Evolutionary conservation across 2,797 vertebrate genomes (phyloP), one percentile per base, ranked within the genome.

Genomic region (Thripadectes ignobilis): DNA sequence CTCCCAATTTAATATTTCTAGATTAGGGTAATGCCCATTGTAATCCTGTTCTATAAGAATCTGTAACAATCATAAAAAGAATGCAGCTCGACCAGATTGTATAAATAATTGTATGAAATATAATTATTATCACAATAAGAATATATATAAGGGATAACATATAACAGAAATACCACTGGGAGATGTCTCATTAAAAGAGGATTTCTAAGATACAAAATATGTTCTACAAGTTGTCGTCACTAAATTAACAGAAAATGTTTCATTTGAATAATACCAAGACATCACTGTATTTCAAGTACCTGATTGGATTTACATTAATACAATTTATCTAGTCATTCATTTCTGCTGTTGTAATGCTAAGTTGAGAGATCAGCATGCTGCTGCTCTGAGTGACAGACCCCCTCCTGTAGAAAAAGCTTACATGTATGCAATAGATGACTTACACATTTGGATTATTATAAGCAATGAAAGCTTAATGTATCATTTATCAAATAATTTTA

Each of bases 291-390:
- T 80, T 69, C 68, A 85, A 74, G 49, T 66, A 71, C 24, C 17
- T 71, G 12, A 39, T 30, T 59, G 57, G 27, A 66, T 26, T 49
- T 74, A 45, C 20, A 54, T 49, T 43, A 71, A 52, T 67, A 51
- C 20, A 73, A 27, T 68, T 88, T 83, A 79, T 38, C 8, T 77
- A 66, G 81, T 97, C 76, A 93, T 89, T 85, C n/a, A 92, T 83
- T 96, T 92, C 43, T 3, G 72, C 22, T 84, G 32, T 36, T 88
- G 89, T 89, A 96, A 72, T 97, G 38, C 95, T 96, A 97, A 84
- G 54, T 3, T 84, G 76, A 74, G 57, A 93, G 68, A 93, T 85
- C 81, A 93, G 94, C 7, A 1, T 24, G 15, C 9, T 41, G 18
- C 57, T 71, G 66, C 34, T 30, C n/a, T 2, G 4, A 73, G 45